Conservation (phyloP, 2,113 vertebrate genomes). For the Mystacornis crossleyi region DNA sequence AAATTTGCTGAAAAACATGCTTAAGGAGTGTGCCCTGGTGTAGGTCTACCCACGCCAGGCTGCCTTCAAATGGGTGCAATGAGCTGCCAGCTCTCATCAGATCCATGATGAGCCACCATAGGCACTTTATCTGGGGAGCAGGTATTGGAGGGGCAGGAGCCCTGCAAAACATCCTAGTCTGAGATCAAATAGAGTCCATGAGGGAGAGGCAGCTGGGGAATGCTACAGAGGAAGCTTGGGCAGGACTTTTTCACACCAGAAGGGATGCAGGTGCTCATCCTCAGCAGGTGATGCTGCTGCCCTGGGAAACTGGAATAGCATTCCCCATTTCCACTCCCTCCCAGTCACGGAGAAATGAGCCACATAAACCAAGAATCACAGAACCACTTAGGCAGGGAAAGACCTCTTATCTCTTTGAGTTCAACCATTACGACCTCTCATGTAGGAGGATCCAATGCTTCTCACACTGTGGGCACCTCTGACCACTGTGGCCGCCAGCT, state of each 20-base stretch:
- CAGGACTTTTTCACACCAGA: background rate
- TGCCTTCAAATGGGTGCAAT: background rate
- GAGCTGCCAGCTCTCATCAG: background rate
- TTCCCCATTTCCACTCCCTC: background rate
- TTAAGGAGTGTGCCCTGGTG: background rate
- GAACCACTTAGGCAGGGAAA: background rate
- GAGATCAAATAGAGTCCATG: background rate
- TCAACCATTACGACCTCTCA: background rate
- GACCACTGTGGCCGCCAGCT: fast-evolving
- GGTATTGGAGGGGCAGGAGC: background rate
- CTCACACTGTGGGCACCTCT: background rate
- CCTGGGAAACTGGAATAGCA: background rate
- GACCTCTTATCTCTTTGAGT: background rate
- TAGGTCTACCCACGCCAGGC: background rate
- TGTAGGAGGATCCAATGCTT: background rate
- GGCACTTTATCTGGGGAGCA: background rate
- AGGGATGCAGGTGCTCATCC: fast-evolving
- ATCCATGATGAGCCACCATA: fast-evolving
- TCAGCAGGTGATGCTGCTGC: background rate
- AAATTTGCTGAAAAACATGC: background rate
- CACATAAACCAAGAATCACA: background rate
- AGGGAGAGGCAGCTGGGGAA: background rate
- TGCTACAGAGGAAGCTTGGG: background rate
- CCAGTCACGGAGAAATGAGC: background rate
- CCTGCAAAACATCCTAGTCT: background rate